Conservation (phyloP, 2,888 invertebrate species). For the Monopis laevigella region DNA sequence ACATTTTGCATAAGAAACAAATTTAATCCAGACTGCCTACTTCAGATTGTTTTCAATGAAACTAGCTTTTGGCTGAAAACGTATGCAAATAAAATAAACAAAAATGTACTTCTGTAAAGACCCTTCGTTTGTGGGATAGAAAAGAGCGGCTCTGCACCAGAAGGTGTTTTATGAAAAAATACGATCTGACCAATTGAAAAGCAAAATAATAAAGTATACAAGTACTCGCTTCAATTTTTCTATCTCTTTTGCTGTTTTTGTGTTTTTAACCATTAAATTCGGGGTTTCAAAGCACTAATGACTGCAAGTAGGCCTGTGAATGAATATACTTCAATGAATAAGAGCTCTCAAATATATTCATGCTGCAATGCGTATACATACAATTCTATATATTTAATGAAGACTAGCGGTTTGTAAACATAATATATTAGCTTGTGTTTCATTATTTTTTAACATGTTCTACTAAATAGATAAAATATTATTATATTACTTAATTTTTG, state of each 20-base stretch:
- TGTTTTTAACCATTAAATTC: slow-evolving; percentile 28
- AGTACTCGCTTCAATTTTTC: slow-evolving; percentile 6
- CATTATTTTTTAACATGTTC: too few species aligned
- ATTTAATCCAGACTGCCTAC: too few species aligned
- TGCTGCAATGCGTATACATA: too few species aligned
- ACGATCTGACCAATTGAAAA: slow-evolving; percentile 12
- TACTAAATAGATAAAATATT: too few species aligned
- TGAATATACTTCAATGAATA: slow-evolving; percentile 4
- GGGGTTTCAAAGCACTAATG: slow-evolving; percentile 58
- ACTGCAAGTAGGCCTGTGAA: slow-evolving; percentile 22
- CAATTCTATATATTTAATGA: too few species aligned
- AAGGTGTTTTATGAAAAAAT: slow-evolving; percentile 12
- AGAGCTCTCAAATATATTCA: not conserved
- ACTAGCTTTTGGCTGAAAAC: slow-evolving; percentile 1
- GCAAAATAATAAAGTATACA: slow-evolving; percentile 10
- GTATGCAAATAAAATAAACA: not conserved
- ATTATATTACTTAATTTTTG: too few species aligned
- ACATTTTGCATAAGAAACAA: too few species aligned
- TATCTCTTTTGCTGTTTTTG: slow-evolving; percentile 1
- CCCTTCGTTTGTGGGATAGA: slow-evolving; percentile 4
- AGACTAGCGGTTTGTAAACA: too few species aligned
- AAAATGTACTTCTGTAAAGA: slow-evolving; percentile 3
- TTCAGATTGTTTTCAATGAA: not conserved
- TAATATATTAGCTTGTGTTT: too few species aligned
- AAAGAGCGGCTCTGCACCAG: slow-evolving; percentile 9